Conservation (phyloP, 2,113 vertebrate species). For the Tympanuchus pallidicinctus region DNA sequence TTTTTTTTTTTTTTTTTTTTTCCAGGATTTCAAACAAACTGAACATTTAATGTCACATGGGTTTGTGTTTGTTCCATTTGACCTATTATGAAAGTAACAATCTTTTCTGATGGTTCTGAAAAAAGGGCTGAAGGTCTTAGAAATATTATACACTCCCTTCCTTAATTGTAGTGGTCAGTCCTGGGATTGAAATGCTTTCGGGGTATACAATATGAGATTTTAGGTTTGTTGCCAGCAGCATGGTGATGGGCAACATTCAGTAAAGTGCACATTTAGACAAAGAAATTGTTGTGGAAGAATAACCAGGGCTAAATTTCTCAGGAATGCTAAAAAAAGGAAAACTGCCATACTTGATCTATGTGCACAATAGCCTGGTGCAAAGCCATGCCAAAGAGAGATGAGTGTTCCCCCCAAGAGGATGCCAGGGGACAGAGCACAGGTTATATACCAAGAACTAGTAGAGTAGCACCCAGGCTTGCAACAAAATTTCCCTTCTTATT, state of each 20-base stretch:
- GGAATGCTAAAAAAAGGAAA: not conserved
- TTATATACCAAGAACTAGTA: not conserved
- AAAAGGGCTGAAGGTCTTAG: not conserved
- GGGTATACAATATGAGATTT: not conserved
- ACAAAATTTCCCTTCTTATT: not conserved
- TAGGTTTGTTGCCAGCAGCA: not conserved
- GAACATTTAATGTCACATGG: not conserved
- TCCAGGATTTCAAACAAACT: not conserved
- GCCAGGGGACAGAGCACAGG: not conserved
- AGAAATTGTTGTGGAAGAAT: not conserved
- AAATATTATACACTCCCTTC: not conserved
- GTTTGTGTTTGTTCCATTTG: not conserved
- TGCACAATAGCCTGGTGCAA: not conserved
- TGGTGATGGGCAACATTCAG: not conserved
- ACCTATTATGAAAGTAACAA: not conserved
- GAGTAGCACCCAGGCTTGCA: not conserved
- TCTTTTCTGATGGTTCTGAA: not conserved
- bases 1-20: not conserved
- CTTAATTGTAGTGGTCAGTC: not conserved
- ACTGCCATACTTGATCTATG: fast-evolving
- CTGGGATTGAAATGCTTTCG: not conserved
- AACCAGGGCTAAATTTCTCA: not conserved
- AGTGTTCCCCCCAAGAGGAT: not conserved
- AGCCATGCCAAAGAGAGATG: not conserved
- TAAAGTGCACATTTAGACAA: not conserved